phyloP scores from a whole-genome alignment of 2,888 invertebrate species.

The Scaptomyza polygonia region DNA sequence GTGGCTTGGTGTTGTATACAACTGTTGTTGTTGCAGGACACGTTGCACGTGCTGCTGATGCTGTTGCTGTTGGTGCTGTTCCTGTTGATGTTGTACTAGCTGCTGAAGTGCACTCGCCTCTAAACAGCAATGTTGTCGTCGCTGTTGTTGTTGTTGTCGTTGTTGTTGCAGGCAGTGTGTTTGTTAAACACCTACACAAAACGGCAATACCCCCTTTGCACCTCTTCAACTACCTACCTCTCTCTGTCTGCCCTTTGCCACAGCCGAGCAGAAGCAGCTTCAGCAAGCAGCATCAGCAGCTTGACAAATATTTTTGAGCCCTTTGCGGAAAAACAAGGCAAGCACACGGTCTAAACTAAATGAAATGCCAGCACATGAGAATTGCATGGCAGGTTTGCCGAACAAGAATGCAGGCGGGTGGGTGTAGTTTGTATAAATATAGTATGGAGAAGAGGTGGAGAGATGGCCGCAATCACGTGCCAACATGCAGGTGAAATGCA shows the following conservation, averaged over 20 bases:
- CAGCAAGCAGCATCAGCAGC: constrained; percentile 34
- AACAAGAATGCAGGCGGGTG: too few species aligned
- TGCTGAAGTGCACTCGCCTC: constrained; percentile 65
- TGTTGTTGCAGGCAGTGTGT: constrained; percentile 49
- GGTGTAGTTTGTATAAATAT: not conserved
- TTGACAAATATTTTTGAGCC: constrained; percentile 69
- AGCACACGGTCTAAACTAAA: constrained; percentile 56
- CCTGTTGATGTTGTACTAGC: constrained; percentile 18
- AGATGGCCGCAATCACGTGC: constrained; percentile 74
- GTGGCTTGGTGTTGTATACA: constrained; percentile 43
- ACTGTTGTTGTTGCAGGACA: constrained; percentile 47
- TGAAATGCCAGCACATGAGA: constrained; percentile 61
- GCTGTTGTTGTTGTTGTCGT: not conserved
- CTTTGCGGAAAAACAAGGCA: constrained; percentile 41
- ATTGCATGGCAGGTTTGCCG: constrained; percentile 24
- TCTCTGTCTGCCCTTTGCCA: not conserved
- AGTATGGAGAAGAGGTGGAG: not conserved
- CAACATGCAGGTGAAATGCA: constrained; percentile 78
- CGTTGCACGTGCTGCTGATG: constrained; percentile 57
- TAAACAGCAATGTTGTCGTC: constrained; percentile 61
- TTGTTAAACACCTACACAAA: constrained; percentile 77
- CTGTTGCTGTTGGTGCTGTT: constrained; percentile 22
- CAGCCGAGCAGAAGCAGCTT: constrained; percentile 5
- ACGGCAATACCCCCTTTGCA: constrained; percentile 26
- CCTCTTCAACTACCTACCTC: not conserved